Percentiles rank a stretch among this genome's conserved stretches.
Evolutionary conservation across 2,888 invertebrate genomes (phyloP).

Genomic region (Rhorus exstirpatorius): DNA sequence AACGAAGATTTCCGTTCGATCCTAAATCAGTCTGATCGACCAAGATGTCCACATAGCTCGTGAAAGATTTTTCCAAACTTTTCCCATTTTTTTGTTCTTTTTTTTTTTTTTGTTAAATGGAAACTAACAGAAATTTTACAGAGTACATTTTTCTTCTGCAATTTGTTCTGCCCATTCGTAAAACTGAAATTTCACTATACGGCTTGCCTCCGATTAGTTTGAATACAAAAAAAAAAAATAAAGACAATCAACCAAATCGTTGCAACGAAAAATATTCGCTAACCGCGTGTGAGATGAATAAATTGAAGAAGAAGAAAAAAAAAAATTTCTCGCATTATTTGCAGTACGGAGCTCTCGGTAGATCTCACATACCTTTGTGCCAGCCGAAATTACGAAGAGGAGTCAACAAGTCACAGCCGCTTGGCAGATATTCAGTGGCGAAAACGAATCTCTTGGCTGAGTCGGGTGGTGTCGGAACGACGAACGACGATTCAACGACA

Average conservation of each 20-base stretch:
- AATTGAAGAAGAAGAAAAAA: slow-evolving; percentile 19
- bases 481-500: slow-evolving; percentile 57
- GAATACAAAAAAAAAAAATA: neutral
- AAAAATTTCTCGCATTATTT: slow-evolving; percentile 59
- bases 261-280: too few species aligned
- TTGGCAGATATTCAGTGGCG: slow-evolving; percentile 61
- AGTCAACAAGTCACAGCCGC: slow-evolving; percentile 67
- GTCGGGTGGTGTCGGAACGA: neutral
- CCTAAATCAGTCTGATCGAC: too few species aligned
- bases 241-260: too few species aligned
- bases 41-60: too few species aligned
- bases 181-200: slow-evolving; percentile 11
- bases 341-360: slow-evolving; percentile 70
- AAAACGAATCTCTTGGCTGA: slow-evolving; percentile 41
- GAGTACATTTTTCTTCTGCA: too few species aligned
- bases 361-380: slow-evolving; percentile 61
- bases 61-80: too few species aligned
- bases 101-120: too few species aligned
- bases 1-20: too few species aligned
- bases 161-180: neutral
- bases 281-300: too few species aligned
- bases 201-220: neutral
- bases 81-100: too few species aligned
- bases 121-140: too few species aligned
- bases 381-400: slow-evolving; percentile 73